Evolutionary conservation across 1,140 invertebrate species (phyloP).

Genomic region (Drosophila subobscura): DNA sequence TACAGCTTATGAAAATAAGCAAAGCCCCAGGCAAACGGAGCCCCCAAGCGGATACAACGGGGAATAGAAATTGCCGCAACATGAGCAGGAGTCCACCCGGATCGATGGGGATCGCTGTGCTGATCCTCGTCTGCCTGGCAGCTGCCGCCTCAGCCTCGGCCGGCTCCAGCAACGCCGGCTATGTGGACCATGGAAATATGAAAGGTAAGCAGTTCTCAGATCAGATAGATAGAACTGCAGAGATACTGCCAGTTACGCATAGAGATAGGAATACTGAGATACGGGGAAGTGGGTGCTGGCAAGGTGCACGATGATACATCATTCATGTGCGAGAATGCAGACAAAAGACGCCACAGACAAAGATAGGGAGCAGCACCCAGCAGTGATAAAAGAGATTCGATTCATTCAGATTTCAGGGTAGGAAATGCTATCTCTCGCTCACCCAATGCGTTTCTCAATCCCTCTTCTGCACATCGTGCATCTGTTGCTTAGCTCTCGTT

Average conservation of each 20-base stretch:
- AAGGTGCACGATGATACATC: constrained; percentile 28
- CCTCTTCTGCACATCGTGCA: constrained; percentile 47
- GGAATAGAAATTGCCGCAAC: not conserved
- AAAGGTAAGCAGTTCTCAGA: constrained; percentile 69
- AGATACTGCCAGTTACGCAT: constrained; percentile 9
- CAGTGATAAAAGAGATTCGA: constrained; percentile 45
- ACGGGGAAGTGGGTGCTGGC: constrained; percentile 7
- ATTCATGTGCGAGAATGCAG: constrained; percentile 17
- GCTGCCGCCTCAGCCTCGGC: constrained; percentile 29
- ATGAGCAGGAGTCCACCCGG: constrained; percentile 6
- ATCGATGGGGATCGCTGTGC: constrained; percentile 19
- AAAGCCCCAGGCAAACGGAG: not conserved
- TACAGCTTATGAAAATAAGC: constrained; percentile 40
- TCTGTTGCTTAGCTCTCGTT: constrained; percentile 47
- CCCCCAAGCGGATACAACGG: no score
- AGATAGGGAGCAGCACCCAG: constrained; percentile 23
- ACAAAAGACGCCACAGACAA: constrained; percentile 41
- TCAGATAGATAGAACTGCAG: no score
- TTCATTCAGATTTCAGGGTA: constrained; percentile 24
- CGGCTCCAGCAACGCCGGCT: constrained; percentile 62
- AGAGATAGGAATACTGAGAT: constrained; percentile 17
- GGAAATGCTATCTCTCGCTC: constrained; percentile 18
- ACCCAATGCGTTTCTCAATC: constrained; percentile 15
- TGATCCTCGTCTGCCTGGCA: constrained; percentile 38
- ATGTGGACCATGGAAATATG: constrained; percentile 77